phyloP scores from a whole-genome alignment of 2,113 vertebrate species.

The Phaetusa simplex region DNA sequence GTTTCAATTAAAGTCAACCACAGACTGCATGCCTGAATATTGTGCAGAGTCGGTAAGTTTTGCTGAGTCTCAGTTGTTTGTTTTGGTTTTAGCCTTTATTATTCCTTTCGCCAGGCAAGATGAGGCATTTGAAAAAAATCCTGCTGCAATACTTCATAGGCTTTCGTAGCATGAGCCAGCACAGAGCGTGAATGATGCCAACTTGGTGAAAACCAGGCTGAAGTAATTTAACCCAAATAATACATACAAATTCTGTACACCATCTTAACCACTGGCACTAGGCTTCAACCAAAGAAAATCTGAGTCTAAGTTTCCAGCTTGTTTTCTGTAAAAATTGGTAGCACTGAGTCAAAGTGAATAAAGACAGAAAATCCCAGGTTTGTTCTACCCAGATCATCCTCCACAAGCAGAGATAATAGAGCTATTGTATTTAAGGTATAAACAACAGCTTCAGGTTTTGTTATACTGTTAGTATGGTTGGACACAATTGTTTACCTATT shows the following conservation, averaged over 20 bases:
- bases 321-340: neutral
- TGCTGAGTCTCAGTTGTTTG: neutral
- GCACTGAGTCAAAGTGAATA: neutral
- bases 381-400: slow-evolving; percentile 3
- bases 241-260: neutral
- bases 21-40: neutral
- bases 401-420: neutral
- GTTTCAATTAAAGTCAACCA: slow-evolving; percentile 33
- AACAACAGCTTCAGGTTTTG: neutral
- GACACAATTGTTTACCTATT: neutral
- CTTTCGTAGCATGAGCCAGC: neutral
- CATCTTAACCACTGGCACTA: neutral
- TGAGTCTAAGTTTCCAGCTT: neutral
- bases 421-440: neutral
- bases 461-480: neutral
- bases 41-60: neutral
- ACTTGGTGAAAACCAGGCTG: neutral
- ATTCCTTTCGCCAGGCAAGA: neutral
- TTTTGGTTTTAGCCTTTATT: neutral
- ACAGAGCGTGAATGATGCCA: neutral
- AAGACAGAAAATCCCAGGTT: neutral
- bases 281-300: neutral
- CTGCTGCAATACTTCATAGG: neutral
- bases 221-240: neutral
- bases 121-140: neutral